Conservation (phyloP, 2,797 vertebrate genomes). For the Bradypodion ventrale region DNA sequence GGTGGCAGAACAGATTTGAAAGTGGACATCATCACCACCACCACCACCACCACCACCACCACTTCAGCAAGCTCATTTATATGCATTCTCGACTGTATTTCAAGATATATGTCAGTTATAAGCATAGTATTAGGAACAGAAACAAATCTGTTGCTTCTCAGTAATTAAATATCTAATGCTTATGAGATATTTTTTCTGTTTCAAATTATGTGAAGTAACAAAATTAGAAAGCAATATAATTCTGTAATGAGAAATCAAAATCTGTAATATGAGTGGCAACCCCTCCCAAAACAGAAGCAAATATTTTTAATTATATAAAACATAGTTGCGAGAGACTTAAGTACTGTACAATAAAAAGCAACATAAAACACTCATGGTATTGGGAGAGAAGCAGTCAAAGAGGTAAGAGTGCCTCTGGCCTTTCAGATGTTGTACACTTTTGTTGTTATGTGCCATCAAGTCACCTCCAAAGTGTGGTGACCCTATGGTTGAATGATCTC, state of each 20-base stretch:
- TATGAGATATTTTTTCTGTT: neutral
- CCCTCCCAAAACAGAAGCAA: neutral
- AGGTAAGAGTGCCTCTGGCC: too few relatives aligned
- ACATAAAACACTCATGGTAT: neutral
- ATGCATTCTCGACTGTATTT: neutral
- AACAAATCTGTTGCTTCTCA: neutral
- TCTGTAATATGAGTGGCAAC: neutral
- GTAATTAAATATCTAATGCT: neutral
- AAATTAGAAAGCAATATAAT: neutral
- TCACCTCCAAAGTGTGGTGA: too few relatives aligned
- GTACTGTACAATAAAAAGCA: neutral
- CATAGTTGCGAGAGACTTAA: neutral
- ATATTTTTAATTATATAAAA: neutral
- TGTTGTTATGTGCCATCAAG: too few relatives aligned
- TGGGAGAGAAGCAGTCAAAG: neutral
- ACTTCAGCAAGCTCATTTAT: neutral
- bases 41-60: too few relatives aligned
- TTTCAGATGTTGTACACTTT: too few relatives aligned
- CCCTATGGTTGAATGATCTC: too few relatives aligned
- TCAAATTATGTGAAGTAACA: neutral
- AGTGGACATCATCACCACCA: too few relatives aligned
- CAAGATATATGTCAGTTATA: neutral
- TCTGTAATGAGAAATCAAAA: neutral
- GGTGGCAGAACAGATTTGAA: neutral
- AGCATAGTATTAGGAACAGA: neutral